Conservation (phyloP, 2,113 vertebrate genomes). For the Erythrocebus patas region DNA sequence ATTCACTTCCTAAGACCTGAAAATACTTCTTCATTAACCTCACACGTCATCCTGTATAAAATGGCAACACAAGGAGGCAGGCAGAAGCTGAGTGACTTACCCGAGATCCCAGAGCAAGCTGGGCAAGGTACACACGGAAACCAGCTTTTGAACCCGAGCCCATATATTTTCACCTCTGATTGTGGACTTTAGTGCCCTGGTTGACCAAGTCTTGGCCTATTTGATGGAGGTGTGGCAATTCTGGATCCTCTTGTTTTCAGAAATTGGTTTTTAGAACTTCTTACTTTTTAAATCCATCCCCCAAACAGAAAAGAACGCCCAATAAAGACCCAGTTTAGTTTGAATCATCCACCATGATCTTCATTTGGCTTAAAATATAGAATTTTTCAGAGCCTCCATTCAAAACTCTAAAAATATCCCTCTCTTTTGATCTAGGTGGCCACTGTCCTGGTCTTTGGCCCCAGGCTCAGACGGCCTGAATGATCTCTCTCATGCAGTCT, state of each 20-base stretch:
- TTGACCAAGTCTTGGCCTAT: background rate
- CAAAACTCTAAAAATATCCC: conserved; percentile 59
- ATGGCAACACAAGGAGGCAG: background rate
- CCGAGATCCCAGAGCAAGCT: background rate
- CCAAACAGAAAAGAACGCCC: background rate
- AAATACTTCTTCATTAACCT: background rate
- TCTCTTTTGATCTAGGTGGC: background rate
- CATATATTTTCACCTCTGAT: background rate
- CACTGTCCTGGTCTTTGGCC: conserved; percentile 1
- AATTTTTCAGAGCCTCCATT: conserved; percentile 3
- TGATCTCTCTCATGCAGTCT: background rate
- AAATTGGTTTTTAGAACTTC: conserved; percentile 6
- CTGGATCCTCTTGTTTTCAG: conserved; percentile 1
- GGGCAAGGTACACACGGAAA: rapidly evolving
- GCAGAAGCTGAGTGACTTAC: background rate
- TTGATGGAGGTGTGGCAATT: background rate
- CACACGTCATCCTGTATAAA: background rate
- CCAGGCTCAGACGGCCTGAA: conserved; percentile 22
- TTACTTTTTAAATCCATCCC: background rate
- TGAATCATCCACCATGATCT: conserved; percentile 20
- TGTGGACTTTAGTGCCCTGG: background rate
- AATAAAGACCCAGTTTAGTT: conserved; percentile 2
- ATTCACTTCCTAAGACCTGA: conserved; percentile 33
- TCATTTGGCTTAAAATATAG: conserved; percentile 16
- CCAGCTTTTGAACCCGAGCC: background rate